Evolutionary conservation across 2,888 invertebrate species (phyloP).

Genomic region (Agonopterix arenella): DNA sequence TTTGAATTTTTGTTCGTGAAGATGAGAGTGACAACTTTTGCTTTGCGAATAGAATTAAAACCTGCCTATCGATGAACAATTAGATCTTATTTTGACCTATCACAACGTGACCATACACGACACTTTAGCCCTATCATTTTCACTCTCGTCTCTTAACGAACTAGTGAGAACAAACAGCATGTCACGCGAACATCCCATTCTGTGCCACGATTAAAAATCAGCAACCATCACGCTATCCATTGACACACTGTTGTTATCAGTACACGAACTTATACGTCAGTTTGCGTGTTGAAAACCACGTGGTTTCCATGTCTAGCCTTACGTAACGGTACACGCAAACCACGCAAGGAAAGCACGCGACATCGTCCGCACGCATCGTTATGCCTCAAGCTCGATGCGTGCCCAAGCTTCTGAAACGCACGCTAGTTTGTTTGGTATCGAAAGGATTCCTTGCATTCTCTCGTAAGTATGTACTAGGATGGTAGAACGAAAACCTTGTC

Average conservation of each 20-base stretch:
- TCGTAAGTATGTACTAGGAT: too few species aligned
- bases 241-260: constrained; percentile 43
- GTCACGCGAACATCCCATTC: constrained; percentile 56
- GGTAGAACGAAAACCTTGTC: too few species aligned
- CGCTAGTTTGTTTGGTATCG: neutral
- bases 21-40: too few species aligned
- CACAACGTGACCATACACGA: constrained; percentile 24
- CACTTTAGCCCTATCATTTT: constrained; percentile 15
- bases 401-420: constrained; percentile 9
- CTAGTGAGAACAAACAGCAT: constrained; percentile 11
- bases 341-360: constrained; percentile 53
- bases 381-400: constrained; percentile 12
- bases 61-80: constrained; percentile 9
- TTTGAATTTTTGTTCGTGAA: too few species aligned
- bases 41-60: too few species aligned
- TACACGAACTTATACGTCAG: constrained; percentile 35
- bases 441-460: neutral
- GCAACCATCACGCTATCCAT: constrained; percentile 65
- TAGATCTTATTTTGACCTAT: constrained; percentile 28
- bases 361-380: constrained; percentile 34
- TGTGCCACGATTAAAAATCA: constrained; percentile 55
- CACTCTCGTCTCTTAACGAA: constrained; percentile 13
- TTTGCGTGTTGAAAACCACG: constrained; percentile 59
- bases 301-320: constrained; percentile 38
- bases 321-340: constrained; percentile 31